Evolutionary conservation across 2,113 vertebrate species (phyloP).

Genomic region (Hemiscyllium ocellatum): DNA sequence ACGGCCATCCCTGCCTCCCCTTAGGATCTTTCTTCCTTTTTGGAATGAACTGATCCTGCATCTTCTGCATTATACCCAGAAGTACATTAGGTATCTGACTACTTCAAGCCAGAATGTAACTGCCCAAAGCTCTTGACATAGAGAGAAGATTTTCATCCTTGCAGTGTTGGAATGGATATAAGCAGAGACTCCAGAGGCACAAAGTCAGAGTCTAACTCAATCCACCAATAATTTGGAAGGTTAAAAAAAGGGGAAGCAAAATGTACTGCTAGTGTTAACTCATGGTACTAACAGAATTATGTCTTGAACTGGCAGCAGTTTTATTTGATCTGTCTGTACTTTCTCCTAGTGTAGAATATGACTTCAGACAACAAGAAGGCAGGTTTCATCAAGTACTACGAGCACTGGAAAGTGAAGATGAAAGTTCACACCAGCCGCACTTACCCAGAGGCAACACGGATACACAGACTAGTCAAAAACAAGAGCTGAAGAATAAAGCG

Average conservation of each 20-base stretch:
- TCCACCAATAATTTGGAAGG: neutral
- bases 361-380: constrained; percentile 90
- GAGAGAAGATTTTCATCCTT: neutral
- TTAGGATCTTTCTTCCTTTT: no score
- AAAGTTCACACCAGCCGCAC: constrained; percentile 53
- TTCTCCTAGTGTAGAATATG: constrained; percentile 79
- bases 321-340: constrained; percentile 44
- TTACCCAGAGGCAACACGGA: constrained; percentile 50
- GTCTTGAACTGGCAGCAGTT: neutral
- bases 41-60: no score
- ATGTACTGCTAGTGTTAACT: neutral
- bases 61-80: no score
- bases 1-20: no score
- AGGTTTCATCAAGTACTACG: constrained; percentile 75
- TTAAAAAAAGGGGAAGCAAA: neutral
- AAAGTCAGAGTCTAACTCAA: neutral
- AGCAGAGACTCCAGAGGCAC: neutral
- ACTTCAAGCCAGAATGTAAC: neutral
- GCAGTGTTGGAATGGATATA: neutral
- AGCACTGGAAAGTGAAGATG: constrained; percentile 66
- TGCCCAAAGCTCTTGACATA: neutral
- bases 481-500: constrained; percentile 63
- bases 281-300: neutral
- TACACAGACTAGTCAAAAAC: constrained; percentile 52
- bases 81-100: neutral